Evolutionary conservation across 2,797 vertebrate species (phyloP), one percentile per base, ranked within the genome.

Genomic region (Lemur catta): DNA sequence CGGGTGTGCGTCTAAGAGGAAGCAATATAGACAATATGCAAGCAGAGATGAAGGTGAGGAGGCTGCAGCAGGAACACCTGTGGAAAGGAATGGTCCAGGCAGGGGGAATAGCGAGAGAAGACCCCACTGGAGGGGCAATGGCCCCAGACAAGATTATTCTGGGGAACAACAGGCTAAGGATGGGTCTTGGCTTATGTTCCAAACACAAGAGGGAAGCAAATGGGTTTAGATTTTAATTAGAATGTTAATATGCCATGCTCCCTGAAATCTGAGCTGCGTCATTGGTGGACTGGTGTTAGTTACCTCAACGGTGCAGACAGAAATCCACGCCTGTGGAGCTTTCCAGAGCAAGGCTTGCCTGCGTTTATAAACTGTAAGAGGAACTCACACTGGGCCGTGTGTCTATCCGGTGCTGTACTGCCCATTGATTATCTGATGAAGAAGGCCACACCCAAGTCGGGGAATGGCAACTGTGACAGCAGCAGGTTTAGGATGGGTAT

Each of bases 21-120:
- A 30, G 30, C 13, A 2, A 15, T 1, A 43, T 43, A 17, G 30
- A 14, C 13, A 2, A 15, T 1, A 43, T 43, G 22, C 1, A 26
- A 57, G 57, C 22, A 57, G 57, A 57, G 57, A 24, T 24, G 57
- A 57, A 26, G 30, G 14, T 65, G 13, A 63, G 61, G 12, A 63
- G 61, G 11, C 15, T 52, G 12, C 61, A 65, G 61, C 30, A 14
- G 61, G 30, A 14, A 65, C 13, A 11, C 1, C 30, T 65, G 61
- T 10, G n/a, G 30, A 30, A n/a, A 65, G 14, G 61, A 2, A 33
- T 65, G 28, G 30, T 65, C 61, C 61, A n/a, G 61, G 13, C 28
- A 65, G 10, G 24, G 57, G 9, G 57, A 26, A 57, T 0, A 3
- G 57, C 0, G 0, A 20, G 6, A 52, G 18, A 52, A 52, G 52